Conservation (phyloP, 2,888 invertebrate genomes). For the Amblyteles armatorius region DNA sequence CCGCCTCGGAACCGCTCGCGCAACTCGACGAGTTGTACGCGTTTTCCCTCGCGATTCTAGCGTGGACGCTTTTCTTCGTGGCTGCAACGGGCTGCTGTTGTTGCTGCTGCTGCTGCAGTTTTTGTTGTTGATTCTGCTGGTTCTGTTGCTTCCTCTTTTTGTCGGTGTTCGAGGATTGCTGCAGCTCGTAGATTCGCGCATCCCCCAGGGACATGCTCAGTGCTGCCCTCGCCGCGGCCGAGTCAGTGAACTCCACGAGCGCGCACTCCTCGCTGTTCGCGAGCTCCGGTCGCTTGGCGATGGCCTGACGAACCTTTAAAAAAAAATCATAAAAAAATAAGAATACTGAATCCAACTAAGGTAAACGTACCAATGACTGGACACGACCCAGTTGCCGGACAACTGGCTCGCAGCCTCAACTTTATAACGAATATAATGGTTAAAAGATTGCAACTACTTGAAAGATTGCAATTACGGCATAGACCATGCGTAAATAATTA, state of each 20-base stretch:
- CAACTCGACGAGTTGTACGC: slow-evolving; percentile 85
- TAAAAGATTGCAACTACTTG: no score
- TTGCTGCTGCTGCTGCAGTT: slow-evolving; percentile 85
- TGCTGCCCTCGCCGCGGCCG: slow-evolving; percentile 94
- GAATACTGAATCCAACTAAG: not conserved
- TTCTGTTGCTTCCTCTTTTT: slow-evolving; percentile 90
- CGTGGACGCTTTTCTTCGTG: slow-evolving; percentile 87
- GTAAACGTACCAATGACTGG: not conserved
- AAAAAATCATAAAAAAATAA: slow-evolving; percentile 22
- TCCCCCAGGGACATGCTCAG: slow-evolving; percentile 87
- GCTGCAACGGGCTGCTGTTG: slow-evolving; percentile 86
- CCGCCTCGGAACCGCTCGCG: slow-evolving; percentile 86
- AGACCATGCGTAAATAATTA: no score
- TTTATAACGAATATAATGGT: no score
- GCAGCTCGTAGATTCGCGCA: slow-evolving; percentile 92
- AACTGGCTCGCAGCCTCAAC: no score
- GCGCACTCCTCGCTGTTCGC: slow-evolving; percentile 93
- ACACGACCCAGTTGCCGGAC: no score
- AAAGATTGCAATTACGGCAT: no score
- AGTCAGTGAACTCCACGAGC: slow-evolving; percentile 95
- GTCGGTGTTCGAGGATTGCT: slow-evolving; percentile 87
- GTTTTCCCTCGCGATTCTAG: slow-evolving; percentile 84
- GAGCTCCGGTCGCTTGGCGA: slow-evolving; percentile 95
- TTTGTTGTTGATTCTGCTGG: slow-evolving; percentile 55
- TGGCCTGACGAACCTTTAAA: slow-evolving; percentile 91